Percentiles rank a stretch among this genome's conserved stretches.
Evolutionary conservation across 2,113 vertebrate genomes (phyloP).

Genomic region (Microtus richardsoni): DNA sequence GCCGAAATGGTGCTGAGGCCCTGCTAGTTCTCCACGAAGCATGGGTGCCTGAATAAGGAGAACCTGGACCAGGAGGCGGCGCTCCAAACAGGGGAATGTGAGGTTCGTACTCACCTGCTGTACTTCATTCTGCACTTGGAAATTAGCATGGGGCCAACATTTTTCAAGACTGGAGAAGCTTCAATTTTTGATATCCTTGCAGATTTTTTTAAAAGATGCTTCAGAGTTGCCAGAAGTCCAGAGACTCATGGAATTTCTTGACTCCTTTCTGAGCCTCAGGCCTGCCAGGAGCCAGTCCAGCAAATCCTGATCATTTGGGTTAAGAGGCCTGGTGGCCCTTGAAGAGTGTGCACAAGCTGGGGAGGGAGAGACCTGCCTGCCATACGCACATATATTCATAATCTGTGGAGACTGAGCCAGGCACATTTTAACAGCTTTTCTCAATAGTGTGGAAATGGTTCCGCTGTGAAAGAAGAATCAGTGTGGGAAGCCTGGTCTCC

Average conservation of each 20-base stretch:
- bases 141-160: background rate
- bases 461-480: background rate
- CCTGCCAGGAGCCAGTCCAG: background rate
- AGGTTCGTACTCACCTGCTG: rapidly evolving
- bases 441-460: background rate
- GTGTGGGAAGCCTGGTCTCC: background rate
- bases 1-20: too few species aligned
- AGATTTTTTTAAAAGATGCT: background rate
- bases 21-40: background rate
- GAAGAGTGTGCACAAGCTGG: background rate
- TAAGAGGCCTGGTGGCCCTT: background rate
- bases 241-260: background rate
- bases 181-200: background rate
- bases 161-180: constrained; percentile 18
- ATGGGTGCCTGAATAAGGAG: background rate
- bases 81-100: background rate
- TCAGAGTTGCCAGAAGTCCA: background rate
- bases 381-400: background rate
- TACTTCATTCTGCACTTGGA: background rate
- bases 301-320: background rate
- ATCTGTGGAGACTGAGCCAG: background rate
- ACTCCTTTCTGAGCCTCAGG: background rate
- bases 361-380: background rate
- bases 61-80: background rate
- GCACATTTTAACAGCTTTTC: constrained; percentile 23